Conservation (phyloP, 2,113 vertebrate genomes). For the Cololabis saira region DNA sequence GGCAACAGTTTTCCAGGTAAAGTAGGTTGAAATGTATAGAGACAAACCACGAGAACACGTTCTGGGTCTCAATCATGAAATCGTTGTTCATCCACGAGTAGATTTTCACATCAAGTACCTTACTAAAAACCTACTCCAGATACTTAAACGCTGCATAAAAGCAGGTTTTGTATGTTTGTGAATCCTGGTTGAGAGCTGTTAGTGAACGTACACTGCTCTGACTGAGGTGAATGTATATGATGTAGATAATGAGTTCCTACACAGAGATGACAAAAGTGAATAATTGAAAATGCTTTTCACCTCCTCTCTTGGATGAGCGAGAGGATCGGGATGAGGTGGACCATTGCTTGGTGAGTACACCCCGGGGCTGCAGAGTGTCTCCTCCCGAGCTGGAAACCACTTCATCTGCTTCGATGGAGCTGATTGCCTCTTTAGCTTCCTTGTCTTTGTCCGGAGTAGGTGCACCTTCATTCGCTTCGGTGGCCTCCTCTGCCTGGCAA, state of each 20-base stretch:
- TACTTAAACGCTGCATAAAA: no score
- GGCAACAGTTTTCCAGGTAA: not conserved
- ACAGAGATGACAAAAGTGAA: not conserved
- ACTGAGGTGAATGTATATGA: not conserved
- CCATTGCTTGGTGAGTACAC: conserved; percentile 96
- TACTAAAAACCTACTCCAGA: no score
- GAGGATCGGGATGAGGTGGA: conserved; percentile 97
- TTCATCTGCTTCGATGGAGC: conserved; percentile 79
- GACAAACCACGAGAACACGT: no score
- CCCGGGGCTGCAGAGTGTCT: conserved; percentile 85
- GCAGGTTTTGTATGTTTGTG: no score
- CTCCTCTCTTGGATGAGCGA: conserved; percentile 95
- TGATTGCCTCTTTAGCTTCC: conserved; percentile 80
- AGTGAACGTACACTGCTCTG: no score
- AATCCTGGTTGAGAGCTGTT: no score
- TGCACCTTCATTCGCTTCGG: conserved; percentile 62
- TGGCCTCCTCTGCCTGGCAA: conserved; percentile 81
- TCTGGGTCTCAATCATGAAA: no score
- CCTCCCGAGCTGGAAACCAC: conserved; percentile 58
- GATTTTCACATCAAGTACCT: no score
- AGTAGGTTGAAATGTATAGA: not conserved
- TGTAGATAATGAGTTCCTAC: not conserved
- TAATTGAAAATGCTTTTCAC: conserved; percentile 74
- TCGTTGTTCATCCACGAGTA: no score
- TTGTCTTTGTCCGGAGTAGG: conserved; percentile 75